A percentile compares a stretch with the other conserved stretches of the same genome.
These are phyloP conservation scores for Antechinus stuartii DNA, from an alignment of 2,113 vertebrate species.

Conservation along the genomic window DNA sequence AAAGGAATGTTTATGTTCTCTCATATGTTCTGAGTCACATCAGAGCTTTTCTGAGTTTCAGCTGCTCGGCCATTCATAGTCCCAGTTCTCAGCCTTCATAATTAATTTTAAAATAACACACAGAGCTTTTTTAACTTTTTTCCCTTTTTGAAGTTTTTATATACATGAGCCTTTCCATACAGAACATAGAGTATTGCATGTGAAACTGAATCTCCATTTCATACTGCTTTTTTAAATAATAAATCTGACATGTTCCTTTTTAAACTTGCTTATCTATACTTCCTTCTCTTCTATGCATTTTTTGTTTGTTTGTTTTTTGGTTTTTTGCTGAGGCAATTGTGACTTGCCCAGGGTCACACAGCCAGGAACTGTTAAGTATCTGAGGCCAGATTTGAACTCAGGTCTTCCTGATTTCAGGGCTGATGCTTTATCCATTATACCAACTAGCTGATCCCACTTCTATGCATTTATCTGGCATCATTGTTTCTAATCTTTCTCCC, in stretches of 20 bases:
- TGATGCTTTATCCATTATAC: no score
- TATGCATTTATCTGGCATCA: neutral
- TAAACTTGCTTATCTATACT: neutral
- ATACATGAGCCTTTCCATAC: neutral
- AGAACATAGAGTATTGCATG: neutral
- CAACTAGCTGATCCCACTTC: no score
- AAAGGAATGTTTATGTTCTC: conserved; percentile 25
- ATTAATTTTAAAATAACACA: conserved; percentile 35
- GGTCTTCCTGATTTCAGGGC: no score
- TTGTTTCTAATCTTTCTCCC: neutral
- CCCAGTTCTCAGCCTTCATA: conserved; percentile 24
- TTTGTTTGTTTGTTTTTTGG: no score
- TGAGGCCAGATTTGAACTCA: no score
- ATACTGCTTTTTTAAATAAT: neutral
- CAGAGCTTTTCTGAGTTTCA: conserved; percentile 49
- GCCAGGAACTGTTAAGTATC: no score
- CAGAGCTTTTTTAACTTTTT: neutral
- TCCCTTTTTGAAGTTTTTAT: conserved; percentile 9
- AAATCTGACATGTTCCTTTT: neutral
- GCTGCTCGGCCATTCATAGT: conserved; percentile 13
- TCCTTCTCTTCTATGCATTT: neutral
- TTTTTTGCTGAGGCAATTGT: no score
- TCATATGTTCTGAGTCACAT: conserved; percentile 36
- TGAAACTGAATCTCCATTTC: neutral
- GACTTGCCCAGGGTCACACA: no score